These are phyloP conservation scores for Molorchus minor DNA, from an alignment of 2,888 invertebrate genomes.

Conservation along the genomic window DNA sequence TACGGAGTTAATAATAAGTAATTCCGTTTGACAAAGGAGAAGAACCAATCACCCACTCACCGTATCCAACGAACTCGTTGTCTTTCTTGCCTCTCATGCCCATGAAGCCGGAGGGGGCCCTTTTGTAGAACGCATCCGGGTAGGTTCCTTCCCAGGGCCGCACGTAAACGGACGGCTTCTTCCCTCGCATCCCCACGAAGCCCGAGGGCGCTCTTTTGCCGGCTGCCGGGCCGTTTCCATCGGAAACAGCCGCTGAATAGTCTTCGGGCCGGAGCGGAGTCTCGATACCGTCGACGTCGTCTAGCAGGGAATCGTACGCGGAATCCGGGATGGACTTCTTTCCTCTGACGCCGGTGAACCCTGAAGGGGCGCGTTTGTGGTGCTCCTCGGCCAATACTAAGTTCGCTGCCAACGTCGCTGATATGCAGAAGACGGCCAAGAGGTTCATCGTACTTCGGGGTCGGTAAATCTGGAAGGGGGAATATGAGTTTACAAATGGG, in stretches of 20 bases:
- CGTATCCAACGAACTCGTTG: background rate
- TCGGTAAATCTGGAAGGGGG: no score
- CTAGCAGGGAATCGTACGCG: background rate
- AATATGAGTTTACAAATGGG: no score
- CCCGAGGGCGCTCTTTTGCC: constrained; percentile 13
- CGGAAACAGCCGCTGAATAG: constrained; percentile 8
- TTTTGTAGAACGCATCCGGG: constrained; percentile 34
- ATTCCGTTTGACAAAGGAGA: no score
- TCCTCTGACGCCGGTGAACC: constrained; percentile 39
- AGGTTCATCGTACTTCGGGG: background rate
- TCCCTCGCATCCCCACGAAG: constrained; percentile 4
- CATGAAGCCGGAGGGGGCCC: constrained; percentile 37
- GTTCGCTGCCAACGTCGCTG: background rate
- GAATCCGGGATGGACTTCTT: constrained; percentile 31
- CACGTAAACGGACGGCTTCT: background rate
- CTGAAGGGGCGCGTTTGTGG: constrained; percentile 13
- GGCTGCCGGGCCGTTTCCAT: background rate
- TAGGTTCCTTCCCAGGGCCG: constrained; percentile 13
- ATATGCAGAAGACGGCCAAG: background rate
- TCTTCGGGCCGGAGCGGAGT: constrained; percentile 7
- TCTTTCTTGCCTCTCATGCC: constrained; percentile 34
- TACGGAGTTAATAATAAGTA: no score
- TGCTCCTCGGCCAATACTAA: background rate
- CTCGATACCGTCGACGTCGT: background rate
- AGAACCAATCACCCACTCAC: constrained; percentile 1